Evolutionary conservation across 1,140 invertebrate genomes (phyloP).

Genomic region (Pogonognathellus flavescens): DNA sequence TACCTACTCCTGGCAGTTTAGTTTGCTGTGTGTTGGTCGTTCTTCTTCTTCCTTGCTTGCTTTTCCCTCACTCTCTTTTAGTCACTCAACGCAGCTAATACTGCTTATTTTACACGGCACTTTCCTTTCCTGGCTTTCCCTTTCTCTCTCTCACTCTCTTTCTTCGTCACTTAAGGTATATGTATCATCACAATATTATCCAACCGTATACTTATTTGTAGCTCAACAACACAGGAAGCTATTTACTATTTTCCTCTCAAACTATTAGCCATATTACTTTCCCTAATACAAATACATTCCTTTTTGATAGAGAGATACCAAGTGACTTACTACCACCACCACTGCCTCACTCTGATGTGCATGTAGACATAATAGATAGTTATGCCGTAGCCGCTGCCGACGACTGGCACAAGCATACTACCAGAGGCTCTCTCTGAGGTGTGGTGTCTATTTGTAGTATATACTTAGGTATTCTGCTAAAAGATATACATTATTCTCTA

Average conservation of each 20-base stretch:
- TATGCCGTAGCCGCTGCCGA: too few species aligned
- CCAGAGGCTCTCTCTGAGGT: too few species aligned
- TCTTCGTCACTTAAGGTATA: slow-evolving; percentile 24
- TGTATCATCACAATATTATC: slow-evolving; percentile 45
- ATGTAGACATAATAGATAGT: too few species aligned
- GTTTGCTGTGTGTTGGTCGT: neutral
- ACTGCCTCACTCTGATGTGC: too few species aligned
- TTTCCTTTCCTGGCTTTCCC: slow-evolving; percentile 12
- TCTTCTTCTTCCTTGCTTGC: too few species aligned
- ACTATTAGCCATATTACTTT: slow-evolving; percentile 39
- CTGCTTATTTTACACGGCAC: slow-evolving; percentile 40
- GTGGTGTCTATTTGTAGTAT: too few species aligned
- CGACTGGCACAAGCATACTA: too few species aligned
- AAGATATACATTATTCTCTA: too few species aligned
- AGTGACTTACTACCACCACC: neutral
- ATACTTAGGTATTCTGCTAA: too few species aligned
- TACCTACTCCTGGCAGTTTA: neutral
- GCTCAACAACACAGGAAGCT: slow-evolving; percentile 15
- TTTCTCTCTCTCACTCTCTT: slow-evolving; percentile 32
- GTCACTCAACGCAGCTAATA: slow-evolving; percentile 40
- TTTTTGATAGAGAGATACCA: slow-evolving; percentile 12
- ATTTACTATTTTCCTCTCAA: slow-evolving; percentile 40
- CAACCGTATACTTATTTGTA: slow-evolving; percentile 15
- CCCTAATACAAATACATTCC: slow-evolving; percentile 39
- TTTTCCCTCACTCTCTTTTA: slow-evolving; percentile 22